A percentile compares a stretch with the other conserved stretches of the same genome.
These are phyloP conservation scores for Phthorimaea operculella DNA, from an alignment of 1,140 invertebrate genomes.

Conservation along the genomic window DNA sequence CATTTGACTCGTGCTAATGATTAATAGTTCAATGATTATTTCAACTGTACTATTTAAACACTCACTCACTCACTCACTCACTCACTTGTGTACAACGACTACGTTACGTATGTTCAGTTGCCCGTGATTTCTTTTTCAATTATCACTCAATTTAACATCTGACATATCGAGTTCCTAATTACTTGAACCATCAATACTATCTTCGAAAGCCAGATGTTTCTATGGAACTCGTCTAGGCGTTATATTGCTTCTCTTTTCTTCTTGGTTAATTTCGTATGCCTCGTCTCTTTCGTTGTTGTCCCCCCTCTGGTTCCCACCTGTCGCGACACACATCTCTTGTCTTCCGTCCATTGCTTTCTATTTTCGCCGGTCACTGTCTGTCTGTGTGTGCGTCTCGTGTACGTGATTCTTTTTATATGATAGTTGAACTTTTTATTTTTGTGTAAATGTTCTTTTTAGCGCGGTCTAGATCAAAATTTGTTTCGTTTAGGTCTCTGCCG, in stretches of 20 bases:
- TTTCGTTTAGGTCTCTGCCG: background rate
- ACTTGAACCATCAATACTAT: conserved; percentile 34
- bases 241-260: conserved; percentile 45
- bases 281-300: conserved; percentile 35
- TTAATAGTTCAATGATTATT: no score
- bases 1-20: no score
- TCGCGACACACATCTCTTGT: conserved; percentile 53
- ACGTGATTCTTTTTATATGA: background rate
- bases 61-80: background rate
- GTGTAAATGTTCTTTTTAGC: background rate
- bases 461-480: background rate
- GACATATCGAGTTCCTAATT: conserved; percentile 30
- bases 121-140: conserved; percentile 4
- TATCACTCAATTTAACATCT: conserved; percentile 13
- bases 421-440: background rate
- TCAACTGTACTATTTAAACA: background rate
- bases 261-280: conserved; percentile 25
- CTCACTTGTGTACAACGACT: no score
- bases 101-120: no score
- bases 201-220: conserved; percentile 42
- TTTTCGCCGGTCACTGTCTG: conserved; percentile 43
- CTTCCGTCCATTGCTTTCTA: conserved; percentile 60
- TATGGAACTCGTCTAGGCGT: conserved; percentile 35
- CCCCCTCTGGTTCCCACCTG: conserved; percentile 44
- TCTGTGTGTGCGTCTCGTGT: conserved; percentile 14